phyloP scores from a whole-genome alignment of 2,113 vertebrate genomes.

The Elanus axillaris region DNA sequence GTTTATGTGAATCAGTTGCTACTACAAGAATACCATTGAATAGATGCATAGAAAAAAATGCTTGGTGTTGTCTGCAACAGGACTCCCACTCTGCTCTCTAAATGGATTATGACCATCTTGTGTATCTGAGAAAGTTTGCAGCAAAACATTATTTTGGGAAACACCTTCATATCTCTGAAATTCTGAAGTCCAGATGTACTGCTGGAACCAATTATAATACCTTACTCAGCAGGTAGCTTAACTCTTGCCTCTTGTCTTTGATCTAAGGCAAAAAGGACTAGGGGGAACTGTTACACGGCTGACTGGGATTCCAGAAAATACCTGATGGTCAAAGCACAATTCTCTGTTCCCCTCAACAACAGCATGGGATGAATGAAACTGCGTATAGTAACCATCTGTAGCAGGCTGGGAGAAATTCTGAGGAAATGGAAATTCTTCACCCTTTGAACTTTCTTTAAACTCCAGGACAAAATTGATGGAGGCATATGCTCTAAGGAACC shows the following conservation, averaged over 20 bases:
- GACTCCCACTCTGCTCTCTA: not conserved
- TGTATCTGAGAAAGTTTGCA: not conserved
- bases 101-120: not conserved
- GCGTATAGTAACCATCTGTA: not conserved
- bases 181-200: not conserved
- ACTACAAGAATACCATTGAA: not conserved
- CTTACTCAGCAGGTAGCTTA: not conserved
- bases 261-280: not conserved
- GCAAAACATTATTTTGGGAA: not conserved
- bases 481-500: not conserved
- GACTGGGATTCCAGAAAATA: not conserved
- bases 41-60: not conserved
- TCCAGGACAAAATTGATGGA: not conserved
- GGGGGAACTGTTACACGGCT: not conserved
- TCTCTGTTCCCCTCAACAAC: not conserved
- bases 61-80: not conserved
- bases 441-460: not conserved
- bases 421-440: not conserved
- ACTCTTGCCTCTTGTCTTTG: not conserved
- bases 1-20: rapidly evolving
- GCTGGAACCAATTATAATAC: not conserved
- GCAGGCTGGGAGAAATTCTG: not conserved
- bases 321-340: not conserved
- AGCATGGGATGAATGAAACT: not conserved
- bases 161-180: not conserved